Evolutionary conservation across 1,140 invertebrate genomes (phyloP).

Genomic region (Parasteatoda tepidariorum): DNA sequence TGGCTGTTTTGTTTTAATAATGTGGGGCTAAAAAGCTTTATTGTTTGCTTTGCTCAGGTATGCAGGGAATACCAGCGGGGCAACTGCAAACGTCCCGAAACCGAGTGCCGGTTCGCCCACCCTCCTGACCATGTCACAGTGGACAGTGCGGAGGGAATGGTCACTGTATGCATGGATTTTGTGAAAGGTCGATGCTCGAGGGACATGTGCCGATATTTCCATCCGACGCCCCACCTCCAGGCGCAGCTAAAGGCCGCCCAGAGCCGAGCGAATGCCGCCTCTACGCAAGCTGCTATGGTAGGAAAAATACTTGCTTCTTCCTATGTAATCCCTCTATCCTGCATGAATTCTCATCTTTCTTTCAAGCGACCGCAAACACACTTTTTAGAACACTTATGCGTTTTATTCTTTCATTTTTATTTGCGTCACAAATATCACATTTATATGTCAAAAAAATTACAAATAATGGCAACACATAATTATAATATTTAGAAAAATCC

Average conservation of each 20-base stretch:
- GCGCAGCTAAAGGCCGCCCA: slow-evolving; percentile 96
- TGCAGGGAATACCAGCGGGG: slow-evolving; percentile 98
- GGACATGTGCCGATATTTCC: slow-evolving; percentile 97
- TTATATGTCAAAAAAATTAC: too few species aligned
- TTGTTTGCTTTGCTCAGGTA: slow-evolving; percentile 77
- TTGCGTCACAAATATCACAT: too few species aligned
- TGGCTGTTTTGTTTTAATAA: slow-evolving; percentile 17
- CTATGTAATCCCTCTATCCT: slow-evolving; percentile 13
- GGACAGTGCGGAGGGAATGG: slow-evolving; percentile 90
- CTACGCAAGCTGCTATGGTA: slow-evolving; percentile 74
- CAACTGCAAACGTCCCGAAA: slow-evolving; percentile 94
- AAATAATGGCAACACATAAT: too few species aligned
- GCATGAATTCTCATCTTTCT: slow-evolving; percentile 1
- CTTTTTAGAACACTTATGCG: too few species aligned
- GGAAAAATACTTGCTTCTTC: slow-evolving; percentile 68
- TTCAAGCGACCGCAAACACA: not conserved
- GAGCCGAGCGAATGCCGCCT: slow-evolving; percentile 79
- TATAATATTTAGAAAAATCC: too few species aligned
- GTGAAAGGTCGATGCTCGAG: slow-evolving; percentile 96
- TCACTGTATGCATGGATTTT: slow-evolving; percentile 99
- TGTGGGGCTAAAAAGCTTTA: slow-evolving; percentile 26
- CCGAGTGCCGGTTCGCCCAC: slow-evolving; percentile 97
- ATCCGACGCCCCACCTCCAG: slow-evolving; percentile 97
- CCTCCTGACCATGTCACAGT: slow-evolving; percentile 87
- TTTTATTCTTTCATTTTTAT: not conserved